Base-by-base conservation (phyloP, 2,888 invertebrate genomes). In the Callinectes sapidus region DNA sequence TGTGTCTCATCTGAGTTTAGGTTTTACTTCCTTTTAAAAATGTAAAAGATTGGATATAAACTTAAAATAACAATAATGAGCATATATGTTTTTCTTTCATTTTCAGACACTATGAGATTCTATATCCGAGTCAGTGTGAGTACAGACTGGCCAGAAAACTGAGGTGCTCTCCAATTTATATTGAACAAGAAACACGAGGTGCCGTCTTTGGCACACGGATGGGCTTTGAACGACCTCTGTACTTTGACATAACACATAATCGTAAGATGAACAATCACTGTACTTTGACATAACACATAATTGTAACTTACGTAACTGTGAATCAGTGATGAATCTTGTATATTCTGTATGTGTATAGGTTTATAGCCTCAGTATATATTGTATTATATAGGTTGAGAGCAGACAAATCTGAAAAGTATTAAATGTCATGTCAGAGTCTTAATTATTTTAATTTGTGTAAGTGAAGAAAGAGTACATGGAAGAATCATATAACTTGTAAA, bases 151-250 rank as follows among this genome's bases (percentile, higher is more conserved):
- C 97, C 16, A 96, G 97, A 93, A 96, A 96, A 95, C 95, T 97
- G 86, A 96, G 97, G 71, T 97, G 97, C 95, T 97, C 97, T 3
- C 97, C 97, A 3, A 95, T 97, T n/a, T 97, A 97, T 95, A 97
- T 97, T 87, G 96, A 97, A 28, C 96, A 97, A 92, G 97, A 97
- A 95, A 96, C 96, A 91, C 96, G 96, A 92, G 97, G 97, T 0
- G 97, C 97, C 16, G 96, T 97, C 87, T 97, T 97, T 95, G 97
- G 97, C 23, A 97, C 97, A 90, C 96, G 97, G 95, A 97, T 97
- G 97, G 97, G 97, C 23, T 97, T 97, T 95, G 97, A 97, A 95
- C 95, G 97, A 95, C 97, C 97, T n/a, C 95, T 97, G 88, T 97
- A 97, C 95, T 97, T 97, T 95, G 96, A 97, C 95, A 96, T 96